Evolutionary conservation across 2,888 invertebrate species (phyloP).

Genomic region (Polyploca ridens): DNA sequence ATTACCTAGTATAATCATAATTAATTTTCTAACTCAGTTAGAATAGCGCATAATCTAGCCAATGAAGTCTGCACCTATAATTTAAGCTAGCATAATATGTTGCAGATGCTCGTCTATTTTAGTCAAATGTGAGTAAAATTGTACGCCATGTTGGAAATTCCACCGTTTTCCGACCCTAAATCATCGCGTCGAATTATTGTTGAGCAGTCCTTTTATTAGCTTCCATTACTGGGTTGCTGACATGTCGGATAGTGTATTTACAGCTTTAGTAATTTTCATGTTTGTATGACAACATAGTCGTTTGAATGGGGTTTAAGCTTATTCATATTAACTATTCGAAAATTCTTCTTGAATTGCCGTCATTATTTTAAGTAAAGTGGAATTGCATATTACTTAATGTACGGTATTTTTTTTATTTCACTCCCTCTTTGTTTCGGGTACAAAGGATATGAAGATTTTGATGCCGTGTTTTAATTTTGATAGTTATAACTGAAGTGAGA

Average conservation of each 20-base stretch:
- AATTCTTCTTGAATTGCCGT: constrained; percentile 6
- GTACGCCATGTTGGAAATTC: constrained; percentile 35
- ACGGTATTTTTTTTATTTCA: background rate
- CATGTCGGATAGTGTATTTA: constrained; percentile 39
- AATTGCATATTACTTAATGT: background rate
- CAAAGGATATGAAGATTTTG: too few relatives aligned
- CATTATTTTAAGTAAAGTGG: background rate
- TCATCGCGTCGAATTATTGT: constrained; percentile 51
- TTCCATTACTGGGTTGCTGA: constrained; percentile 46
- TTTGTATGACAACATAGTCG: constrained; percentile 18
- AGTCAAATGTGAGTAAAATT: constrained; percentile 35
- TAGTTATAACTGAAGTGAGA: too few relatives aligned
- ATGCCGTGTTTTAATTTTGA: too few relatives aligned
- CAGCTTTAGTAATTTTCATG: constrained; percentile 33
- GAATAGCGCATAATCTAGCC: background rate
- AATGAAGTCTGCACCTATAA: background rate
- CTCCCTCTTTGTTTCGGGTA: background rate
- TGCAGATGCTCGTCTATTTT: constrained; percentile 33
- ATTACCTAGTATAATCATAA: too few relatives aligned
- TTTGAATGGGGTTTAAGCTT: constrained; percentile 5
- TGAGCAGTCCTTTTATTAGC: constrained; percentile 52
- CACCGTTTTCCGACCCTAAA: constrained; percentile 55
- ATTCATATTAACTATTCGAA: constrained; percentile 8
- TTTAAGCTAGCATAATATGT: constrained; percentile 6
- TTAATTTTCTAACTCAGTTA: background rate